Percentiles rank a stretch among this genome's conserved stretches.
phyloP scores from a whole-genome alignment of 2,888 invertebrate genomes.

The Zaprionus bogoriensis region DNA sequence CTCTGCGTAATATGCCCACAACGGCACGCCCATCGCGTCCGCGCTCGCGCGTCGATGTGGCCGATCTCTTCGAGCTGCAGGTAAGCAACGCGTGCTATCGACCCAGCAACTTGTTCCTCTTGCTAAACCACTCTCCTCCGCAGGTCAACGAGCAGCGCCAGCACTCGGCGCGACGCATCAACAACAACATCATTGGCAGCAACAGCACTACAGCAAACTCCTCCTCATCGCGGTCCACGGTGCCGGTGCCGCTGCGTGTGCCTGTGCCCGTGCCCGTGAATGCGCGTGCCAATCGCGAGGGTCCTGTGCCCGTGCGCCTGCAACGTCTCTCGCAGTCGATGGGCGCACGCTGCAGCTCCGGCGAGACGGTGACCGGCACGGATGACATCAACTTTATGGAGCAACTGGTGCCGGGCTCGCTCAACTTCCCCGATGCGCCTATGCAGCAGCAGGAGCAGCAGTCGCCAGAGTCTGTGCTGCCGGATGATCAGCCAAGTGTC shows the following conservation, averaged over 20 bases:
- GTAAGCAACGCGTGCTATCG: no score
- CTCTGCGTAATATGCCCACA: slow-evolving; percentile 28
- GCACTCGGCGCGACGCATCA: slow-evolving; percentile 29
- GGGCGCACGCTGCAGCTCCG: no score
- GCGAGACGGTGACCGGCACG: slow-evolving; percentile 3
- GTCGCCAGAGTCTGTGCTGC: background rate
- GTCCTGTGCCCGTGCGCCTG: slow-evolving; percentile 46
- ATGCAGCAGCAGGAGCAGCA: slow-evolving; percentile 1
- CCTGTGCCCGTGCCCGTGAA: slow-evolving; percentile 1
- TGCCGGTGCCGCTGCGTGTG: background rate
- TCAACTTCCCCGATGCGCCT: slow-evolving; percentile 31
- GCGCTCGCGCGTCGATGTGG: slow-evolving; percentile 49
- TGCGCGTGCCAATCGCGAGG: slow-evolving; percentile 47
- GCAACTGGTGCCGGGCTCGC: background rate
- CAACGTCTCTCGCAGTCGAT: slow-evolving; percentile 47
- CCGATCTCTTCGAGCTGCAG: slow-evolving; percentile 39
- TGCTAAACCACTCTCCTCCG: background rate
- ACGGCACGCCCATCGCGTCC: slow-evolving; percentile 46
- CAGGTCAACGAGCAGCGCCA: slow-evolving; percentile 35
- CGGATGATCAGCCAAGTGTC: slow-evolving; percentile 4
- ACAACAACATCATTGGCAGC: slow-evolving; percentile 1
- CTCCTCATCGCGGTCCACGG: background rate
- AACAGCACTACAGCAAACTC: background rate
- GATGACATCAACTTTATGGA: no score
- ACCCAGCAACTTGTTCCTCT: no score